phyloP scores from a whole-genome alignment of 1,140 invertebrate genomes.

The Protaetia brevitarsis region DNA sequence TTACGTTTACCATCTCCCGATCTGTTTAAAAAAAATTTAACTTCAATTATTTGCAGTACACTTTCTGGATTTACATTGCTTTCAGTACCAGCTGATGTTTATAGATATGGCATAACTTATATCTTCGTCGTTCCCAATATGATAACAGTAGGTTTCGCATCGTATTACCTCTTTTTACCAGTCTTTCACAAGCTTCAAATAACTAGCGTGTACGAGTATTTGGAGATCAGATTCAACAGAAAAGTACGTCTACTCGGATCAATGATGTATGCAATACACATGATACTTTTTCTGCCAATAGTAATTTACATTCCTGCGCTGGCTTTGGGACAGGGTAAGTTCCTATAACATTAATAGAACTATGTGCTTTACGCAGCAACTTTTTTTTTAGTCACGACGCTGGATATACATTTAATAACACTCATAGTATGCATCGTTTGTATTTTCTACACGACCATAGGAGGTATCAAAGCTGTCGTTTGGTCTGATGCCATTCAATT shows the following conservation, averaged over 20 bases:
- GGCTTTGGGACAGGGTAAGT: conserved; percentile 74
- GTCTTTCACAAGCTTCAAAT: conserved; percentile 75
- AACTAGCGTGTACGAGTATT: conserved; percentile 71
- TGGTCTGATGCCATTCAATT: conserved; percentile 73
- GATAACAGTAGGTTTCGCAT: conserved; percentile 58
- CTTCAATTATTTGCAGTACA: conserved; percentile 56
- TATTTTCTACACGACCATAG: conserved; percentile 70
- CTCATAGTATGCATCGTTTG: conserved; percentile 69
- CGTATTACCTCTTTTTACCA: conserved; percentile 56
- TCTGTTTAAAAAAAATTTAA: not conserved
- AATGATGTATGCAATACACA: conserved; percentile 52
- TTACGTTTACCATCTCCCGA: too few relatives aligned
- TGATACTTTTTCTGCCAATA: conserved; percentile 52
- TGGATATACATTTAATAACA: conserved; percentile 64
- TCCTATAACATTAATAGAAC: not conserved
- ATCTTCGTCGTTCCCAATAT: conserved; percentile 59
- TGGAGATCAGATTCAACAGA: conserved; percentile 54
- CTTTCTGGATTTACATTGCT: conserved; percentile 78
- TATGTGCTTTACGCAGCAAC: too few relatives aligned
- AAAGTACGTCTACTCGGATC: conserved; percentile 59
- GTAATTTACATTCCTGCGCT: conserved; percentile 77
- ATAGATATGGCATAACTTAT: conserved; percentile 62
- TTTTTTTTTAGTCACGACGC: conserved; percentile 58
- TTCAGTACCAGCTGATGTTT: conserved; percentile 76
- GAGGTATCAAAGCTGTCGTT: conserved; percentile 62